A percentile compares a stretch with the other conserved stretches of the same genome.
phyloP scores from a whole-genome alignment of 2,113 vertebrate genomes.

The Ictalurus furcatus region DNA sequence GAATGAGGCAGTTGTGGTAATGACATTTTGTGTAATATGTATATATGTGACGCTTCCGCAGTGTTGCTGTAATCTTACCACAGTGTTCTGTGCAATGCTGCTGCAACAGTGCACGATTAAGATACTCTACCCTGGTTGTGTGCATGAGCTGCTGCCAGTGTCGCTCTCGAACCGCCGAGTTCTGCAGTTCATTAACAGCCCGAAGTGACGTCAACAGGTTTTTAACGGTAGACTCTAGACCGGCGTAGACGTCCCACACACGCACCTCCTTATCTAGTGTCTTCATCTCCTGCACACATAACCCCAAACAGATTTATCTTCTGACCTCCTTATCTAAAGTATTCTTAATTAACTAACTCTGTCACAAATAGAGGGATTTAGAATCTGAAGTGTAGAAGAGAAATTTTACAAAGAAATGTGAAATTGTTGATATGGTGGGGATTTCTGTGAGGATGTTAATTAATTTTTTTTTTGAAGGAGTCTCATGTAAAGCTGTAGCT shows the following conservation, averaged over 20 bases:
- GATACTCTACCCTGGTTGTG: slow-evolving; percentile 66
- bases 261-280: slow-evolving; percentile 76
- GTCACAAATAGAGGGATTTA: background rate
- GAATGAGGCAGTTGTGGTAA: background rate
- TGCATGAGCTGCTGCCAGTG: slow-evolving; percentile 78
- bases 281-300: slow-evolving; percentile 70
- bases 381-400: background rate
- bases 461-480: background rate
- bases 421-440: background rate
- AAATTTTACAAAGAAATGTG: background rate
- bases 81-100: background rate
- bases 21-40: background rate
- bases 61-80: background rate
- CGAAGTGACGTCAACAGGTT: slow-evolving; percentile 73
- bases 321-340: background rate
- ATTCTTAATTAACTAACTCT: background rate
- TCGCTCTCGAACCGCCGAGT: slow-evolving; percentile 65
- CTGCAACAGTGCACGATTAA: background rate
- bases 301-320: background rate
- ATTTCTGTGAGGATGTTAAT: background rate
- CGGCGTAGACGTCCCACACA: slow-evolving; percentile 66
- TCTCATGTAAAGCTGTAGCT: background rate
- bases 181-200: slow-evolving; percentile 77
- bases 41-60: background rate
- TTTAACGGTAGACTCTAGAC: slow-evolving; percentile 72